Evolutionary conservation across 64 coral and sea anemone species (phyloP).

Genomic region (Trachythela sp.): DNA sequence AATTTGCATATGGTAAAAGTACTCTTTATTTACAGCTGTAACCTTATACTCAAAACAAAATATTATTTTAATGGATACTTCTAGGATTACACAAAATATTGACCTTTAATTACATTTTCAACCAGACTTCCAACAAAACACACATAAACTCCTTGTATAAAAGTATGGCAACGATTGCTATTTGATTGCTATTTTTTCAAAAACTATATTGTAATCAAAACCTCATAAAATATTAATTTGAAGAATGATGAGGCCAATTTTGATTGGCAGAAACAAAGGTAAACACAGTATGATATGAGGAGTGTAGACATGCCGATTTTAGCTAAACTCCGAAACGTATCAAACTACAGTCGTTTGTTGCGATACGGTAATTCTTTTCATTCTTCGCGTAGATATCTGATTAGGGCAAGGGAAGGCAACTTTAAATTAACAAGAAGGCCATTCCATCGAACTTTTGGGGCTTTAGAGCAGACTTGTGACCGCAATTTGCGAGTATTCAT

Average conservation of each 20-base stretch:
- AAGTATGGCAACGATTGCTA: slow-evolving; percentile 9
- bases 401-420: not conserved
- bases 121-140: not conserved
- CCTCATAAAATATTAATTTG: slow-evolving; percentile 17
- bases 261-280: not conserved
- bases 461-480: not conserved
- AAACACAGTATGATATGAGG: not conserved
- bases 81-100: too few relatives aligned
- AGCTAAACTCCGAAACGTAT: not conserved
- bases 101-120: too few relatives aligned
- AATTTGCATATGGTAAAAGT: too few relatives aligned
- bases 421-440: not conserved
- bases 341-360: not conserved
- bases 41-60: too few relatives aligned
- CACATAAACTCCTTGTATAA: not conserved
- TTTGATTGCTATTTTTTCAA: not conserved
- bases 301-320: not conserved
- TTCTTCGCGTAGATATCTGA: not conserved
- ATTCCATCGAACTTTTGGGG: not conserved
- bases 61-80: too few relatives aligned
- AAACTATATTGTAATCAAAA: not conserved
- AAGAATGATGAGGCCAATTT: not conserved
- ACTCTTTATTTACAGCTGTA: too few relatives aligned
- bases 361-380: not conserved
- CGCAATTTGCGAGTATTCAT: not conserved